Evolutionary conservation across 1,140 invertebrate genomes (phyloP).

Genomic region (Drosophila pandora): DNA sequence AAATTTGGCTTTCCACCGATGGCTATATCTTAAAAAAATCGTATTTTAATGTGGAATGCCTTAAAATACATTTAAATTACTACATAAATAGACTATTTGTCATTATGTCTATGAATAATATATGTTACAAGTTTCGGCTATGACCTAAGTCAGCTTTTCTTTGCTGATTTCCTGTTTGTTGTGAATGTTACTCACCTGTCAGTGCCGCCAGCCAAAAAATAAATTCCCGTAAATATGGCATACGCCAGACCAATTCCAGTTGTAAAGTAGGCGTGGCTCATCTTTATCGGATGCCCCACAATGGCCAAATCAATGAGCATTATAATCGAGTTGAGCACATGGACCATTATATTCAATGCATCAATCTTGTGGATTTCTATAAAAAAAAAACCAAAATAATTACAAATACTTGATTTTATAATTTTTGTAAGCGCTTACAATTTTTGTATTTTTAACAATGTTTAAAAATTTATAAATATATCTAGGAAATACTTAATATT

Average conservation of each 20-base stretch:
- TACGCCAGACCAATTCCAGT: slow-evolving; percentile 86
- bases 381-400: neutral
- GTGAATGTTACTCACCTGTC: slow-evolving; percentile 82
- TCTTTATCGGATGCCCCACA: slow-evolving; percentile 86
- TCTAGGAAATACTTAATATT: neutral
- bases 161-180: neutral
- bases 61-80: too few species aligned
- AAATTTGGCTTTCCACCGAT: too few species aligned
- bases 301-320: slow-evolving; percentile 88
- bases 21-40: too few species aligned
- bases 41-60: too few species aligned
- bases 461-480: neutral
- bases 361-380: slow-evolving; percentile 84
- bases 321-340: slow-evolving; percentile 87
- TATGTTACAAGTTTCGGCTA: too few species aligned
- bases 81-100: too few species aligned
- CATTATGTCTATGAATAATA: too few species aligned
- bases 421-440: neutral
- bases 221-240: slow-evolving; percentile 87
- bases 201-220: slow-evolving; percentile 87
- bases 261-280: slow-evolving; percentile 87
- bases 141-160: neutral
- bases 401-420: neutral
- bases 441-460: neutral
- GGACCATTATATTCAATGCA: slow-evolving; percentile 87